Evolutionary conservation across 2,888 invertebrate species (phyloP), one percentile per base, ranked within the genome.

Genomic region (Adelphocoris suturalis): DNA sequence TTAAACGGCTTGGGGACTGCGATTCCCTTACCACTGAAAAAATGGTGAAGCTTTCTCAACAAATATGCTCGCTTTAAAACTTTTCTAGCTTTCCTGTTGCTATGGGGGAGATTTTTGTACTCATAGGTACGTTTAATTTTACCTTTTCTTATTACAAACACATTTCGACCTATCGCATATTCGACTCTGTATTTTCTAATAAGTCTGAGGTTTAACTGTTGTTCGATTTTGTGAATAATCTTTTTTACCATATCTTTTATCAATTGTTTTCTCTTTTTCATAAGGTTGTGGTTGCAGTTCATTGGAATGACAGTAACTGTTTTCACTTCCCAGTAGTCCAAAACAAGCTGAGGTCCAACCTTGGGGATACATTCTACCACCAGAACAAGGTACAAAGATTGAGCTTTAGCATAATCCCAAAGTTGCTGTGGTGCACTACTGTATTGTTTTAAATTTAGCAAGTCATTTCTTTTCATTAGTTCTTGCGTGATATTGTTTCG

Each of bases 311-410:
- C 68, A 4, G 68, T 68, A 23, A 68, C 23, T 68, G 23, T 9
- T 12, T 23, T 19, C 28, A 78, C 78, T n/a, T 27, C 12, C 19
- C 46, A 47, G 47, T 75, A 86, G 46, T 88, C 88, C n/a, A 88
- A 55, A 55, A 61, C 88, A 7, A 88, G 27, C 55, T 90, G 84
- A 16, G 86, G 75, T 27, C 87, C 87, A 23, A 89, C 19, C 16
- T n/a, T 12, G 28, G 28, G 19, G n/a, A 48, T 23, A 19, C 86
- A 75, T 75, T 97, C 97, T 92, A 96, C 95, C 37, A 97, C 94
- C n/a, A 97, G 93, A 92, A 97, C 95, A 68, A 95, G 94, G 92
- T 95, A 96, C 75, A 4, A 95, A 93, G 0, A 94, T 93, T 86
- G 94, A 93, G 14, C 92, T 92, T 16, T 95, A 7, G 37, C 2